Evolutionary conservation across 2,797 vertebrate genomes (phyloP).

Genomic region (Clamator glandarius): DNA sequence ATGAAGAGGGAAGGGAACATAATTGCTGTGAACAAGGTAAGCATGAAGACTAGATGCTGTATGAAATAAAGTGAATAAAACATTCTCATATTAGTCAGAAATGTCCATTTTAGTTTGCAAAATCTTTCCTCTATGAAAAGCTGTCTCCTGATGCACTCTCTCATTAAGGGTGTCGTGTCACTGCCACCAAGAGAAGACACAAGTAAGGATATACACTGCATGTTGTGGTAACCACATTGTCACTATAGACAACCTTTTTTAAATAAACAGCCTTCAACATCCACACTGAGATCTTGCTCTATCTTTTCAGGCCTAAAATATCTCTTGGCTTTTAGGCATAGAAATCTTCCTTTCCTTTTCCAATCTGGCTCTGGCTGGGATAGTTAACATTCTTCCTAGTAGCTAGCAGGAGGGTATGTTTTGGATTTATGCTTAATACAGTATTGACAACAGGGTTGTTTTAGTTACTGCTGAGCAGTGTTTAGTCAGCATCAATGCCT

Average conservation of each 20-base stretch:
- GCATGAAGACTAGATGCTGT: not conserved
- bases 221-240: not conserved
- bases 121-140: not conserved
- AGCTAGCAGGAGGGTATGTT: too few species aligned
- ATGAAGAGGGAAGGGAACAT: not conserved
- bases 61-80: not conserved
- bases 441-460: too few species aligned
- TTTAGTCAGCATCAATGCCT: too few species aligned
- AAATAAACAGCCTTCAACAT: not conserved
- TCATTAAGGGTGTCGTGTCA: not conserved
- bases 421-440: too few species aligned
- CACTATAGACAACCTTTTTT: too few species aligned
- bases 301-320: not conserved
- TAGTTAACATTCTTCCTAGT: too few species aligned
- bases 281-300: not conserved
- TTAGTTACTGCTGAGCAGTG: too few species aligned
- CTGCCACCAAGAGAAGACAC: not conserved
- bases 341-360: not conserved
- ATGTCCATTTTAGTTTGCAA: not conserved
- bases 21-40: constrained; percentile 8
- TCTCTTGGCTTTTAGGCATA: not conserved
- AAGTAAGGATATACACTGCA: not conserved
- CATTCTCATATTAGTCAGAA: not conserved
- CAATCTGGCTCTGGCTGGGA: too few species aligned
- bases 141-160: not conserved